Evolutionary conservation across 2,113 vertebrate genomes (phyloP), one percentile per base, ranked within the genome.

Genomic region (Sterrhoptilus dennistouni): DNA sequence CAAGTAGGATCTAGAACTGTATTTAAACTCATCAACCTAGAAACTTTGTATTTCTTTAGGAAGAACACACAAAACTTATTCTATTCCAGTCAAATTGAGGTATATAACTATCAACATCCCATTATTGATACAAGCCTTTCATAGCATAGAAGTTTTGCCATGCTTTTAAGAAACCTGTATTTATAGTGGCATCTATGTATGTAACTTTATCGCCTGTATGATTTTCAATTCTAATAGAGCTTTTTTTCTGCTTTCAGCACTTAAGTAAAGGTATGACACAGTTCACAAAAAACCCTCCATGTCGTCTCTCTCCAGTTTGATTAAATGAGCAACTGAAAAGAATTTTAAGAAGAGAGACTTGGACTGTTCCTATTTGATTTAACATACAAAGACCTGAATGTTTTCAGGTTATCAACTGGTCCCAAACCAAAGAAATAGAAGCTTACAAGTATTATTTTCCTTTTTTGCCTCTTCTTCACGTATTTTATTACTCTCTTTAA

Each of bases 131-230:
- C 17, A 89, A 66, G 28, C 19, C 33, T 61, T 85, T 54, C 14
- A 87, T 0, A 11, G 66, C 74, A 61, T 0, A 3, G 7, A 38
- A 4, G 4, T 25, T 42, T 44, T 72, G 12, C 8, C 24, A 2
- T 6, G 29, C 22, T 88, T 83, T 71, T 59, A 90, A 69, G 49
- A 88, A 94, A 86, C 6, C 10, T 35, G 15, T 44, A 23, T 45
- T 86, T 65, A 16, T 2, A 76, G 10, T 18, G 8, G 31, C 47
- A 68, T 12, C 45, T 61, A 64, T 1, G 0, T 8, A 66, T 3
- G 0, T 12, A 81, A 71, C 23, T 64, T 54, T 33, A 56, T 27
- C 22, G 56, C 6, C 17, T 57, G 1, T 12, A 60, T 45, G 56
- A 59, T 28, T n/a, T 74, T n/a, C 8, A 20, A 18, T 49, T 61